phyloP scores from a whole-genome alignment of 2,888 invertebrate genomes.

The Drosophila bunnanda region DNA sequence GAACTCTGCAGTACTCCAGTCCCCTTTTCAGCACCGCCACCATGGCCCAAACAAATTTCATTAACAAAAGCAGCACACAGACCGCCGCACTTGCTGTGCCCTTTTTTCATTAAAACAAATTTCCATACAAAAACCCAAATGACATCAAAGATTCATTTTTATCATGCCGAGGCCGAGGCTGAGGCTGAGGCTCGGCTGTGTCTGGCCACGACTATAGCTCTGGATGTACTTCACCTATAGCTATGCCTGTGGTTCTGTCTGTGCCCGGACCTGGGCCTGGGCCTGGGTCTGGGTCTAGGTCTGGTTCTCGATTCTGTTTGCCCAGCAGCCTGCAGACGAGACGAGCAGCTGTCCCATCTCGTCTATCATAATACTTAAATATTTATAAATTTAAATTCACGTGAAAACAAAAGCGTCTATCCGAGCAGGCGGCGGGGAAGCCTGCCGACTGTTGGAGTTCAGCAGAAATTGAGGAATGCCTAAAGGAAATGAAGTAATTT shows the following conservation, averaged over 20 bases:
- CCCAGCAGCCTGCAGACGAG: slow-evolving; percentile 53
- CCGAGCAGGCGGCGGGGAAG: slow-evolving; percentile 17
- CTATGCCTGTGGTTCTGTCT: slow-evolving; percentile 21
- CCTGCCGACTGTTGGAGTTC: slow-evolving; percentile 63
- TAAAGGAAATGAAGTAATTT: slow-evolving; percentile 77
- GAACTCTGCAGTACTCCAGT: slow-evolving; percentile 38
- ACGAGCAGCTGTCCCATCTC: slow-evolving; percentile 39
- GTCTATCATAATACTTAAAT: slow-evolving; percentile 74
- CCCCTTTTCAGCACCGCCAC: not conserved
- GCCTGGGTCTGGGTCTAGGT: slow-evolving; percentile 13
- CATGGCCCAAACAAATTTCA: slow-evolving; percentile 64
- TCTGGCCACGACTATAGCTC: slow-evolving; percentile 44
- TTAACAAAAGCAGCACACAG: slow-evolving; percentile 64
- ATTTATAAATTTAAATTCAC: slow-evolving; percentile 77
- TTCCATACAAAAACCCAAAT: slow-evolving; percentile 70
- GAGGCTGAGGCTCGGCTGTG: slow-evolving; percentile 36
- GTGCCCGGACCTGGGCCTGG: slow-evolving; percentile 4
- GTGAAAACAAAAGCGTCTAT: slow-evolving; percentile 75
- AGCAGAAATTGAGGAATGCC: slow-evolving; percentile 77
- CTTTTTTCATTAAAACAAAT: slow-evolving; percentile 72
- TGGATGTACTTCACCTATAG: slow-evolving; percentile 6
- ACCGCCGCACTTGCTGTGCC: slow-evolving; percentile 49
- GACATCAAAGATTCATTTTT: slow-evolving; percentile 79
- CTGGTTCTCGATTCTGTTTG: slow-evolving; percentile 54
- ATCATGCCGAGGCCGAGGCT: slow-evolving; percentile 58